These are phyloP conservation scores for Periophthalmodon schlosseri DNA, from an alignment of 2,113 vertebrate species.

Conservation along the genomic window DNA sequence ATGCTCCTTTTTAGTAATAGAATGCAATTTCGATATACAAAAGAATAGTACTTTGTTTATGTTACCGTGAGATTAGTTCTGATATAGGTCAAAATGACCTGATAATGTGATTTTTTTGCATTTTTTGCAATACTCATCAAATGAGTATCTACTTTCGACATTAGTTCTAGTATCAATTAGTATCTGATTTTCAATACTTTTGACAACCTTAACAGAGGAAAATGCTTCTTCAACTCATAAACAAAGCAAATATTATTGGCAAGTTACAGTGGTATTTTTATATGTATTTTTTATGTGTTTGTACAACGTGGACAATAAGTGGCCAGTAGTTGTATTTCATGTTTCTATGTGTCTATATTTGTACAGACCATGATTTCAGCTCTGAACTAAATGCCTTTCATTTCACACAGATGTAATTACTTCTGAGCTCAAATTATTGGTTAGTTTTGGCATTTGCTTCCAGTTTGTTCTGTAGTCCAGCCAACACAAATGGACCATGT, in stretches of 20 bases:
- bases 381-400: background rate
- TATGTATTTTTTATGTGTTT: background rate
- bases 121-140: too few relatives aligned
- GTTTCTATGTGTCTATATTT: background rate
- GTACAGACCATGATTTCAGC: background rate
- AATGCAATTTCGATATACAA: too few relatives aligned
- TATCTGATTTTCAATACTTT: too few relatives aligned
- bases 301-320: background rate
- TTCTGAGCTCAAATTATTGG: background rate
- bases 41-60: too few relatives aligned
- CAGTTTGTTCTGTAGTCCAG: background rate
- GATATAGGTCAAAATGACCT: too few relatives aligned
- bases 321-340: background rate
- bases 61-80: too few relatives aligned
- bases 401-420: conserved; percentile 10
- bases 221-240: background rate
- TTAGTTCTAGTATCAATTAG: too few relatives aligned
- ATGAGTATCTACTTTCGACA: too few relatives aligned
- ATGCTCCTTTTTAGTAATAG: too few relatives aligned
- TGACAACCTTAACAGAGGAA: too few relatives aligned
- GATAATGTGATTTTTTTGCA: too few relatives aligned
- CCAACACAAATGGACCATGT: background rate
- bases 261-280: background rate
- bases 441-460: background rate
- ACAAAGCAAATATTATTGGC: background rate